phyloP scores from a whole-genome alignment of 2,797 vertebrate genomes.

The Halcyon leucocephala region DNA sequence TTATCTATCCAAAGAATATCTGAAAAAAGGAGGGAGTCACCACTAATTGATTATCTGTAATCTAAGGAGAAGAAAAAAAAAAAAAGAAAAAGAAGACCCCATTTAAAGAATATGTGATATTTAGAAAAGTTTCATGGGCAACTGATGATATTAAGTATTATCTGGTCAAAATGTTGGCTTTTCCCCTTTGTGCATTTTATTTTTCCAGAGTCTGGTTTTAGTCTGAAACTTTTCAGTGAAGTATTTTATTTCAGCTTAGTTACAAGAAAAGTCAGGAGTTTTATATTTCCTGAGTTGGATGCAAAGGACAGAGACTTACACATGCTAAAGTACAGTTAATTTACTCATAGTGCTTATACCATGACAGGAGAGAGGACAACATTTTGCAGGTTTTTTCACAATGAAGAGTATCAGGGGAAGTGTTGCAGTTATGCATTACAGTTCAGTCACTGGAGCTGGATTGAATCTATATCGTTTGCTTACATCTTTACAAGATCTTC shows the following conservation, averaged over 20 bases:
- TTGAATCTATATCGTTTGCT: conserved; percentile 28
- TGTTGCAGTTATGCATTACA: neutral
- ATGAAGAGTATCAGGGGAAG: neutral
- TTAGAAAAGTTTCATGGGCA: neutral
- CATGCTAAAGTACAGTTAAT: neutral
- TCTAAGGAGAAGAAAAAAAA: neutral
- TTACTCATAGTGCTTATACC: neutral
- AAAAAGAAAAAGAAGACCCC: neutral
- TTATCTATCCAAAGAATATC: neutral
- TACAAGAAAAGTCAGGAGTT: neutral
- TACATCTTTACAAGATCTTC: conserved; percentile 47
- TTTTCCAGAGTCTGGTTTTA: neutral
- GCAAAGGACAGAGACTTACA: neutral
- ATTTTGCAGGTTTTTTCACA: neutral
- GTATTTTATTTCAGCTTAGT: neutral
- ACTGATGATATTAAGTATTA: neutral
- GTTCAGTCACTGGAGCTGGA: conserved; percentile 33
- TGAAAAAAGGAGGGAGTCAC: neutral
- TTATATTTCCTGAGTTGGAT: neutral
- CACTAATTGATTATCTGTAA: neutral
- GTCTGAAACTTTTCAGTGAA: neutral
- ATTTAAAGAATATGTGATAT: neutral
- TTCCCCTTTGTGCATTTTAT: neutral
- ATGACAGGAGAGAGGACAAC: neutral
- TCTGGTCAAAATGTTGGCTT: neutral